Evolutionary conservation across 2,113 vertebrate species (phyloP), one percentile per base, ranked within the genome.

Genomic region (Eurystomus gularis): DNA sequence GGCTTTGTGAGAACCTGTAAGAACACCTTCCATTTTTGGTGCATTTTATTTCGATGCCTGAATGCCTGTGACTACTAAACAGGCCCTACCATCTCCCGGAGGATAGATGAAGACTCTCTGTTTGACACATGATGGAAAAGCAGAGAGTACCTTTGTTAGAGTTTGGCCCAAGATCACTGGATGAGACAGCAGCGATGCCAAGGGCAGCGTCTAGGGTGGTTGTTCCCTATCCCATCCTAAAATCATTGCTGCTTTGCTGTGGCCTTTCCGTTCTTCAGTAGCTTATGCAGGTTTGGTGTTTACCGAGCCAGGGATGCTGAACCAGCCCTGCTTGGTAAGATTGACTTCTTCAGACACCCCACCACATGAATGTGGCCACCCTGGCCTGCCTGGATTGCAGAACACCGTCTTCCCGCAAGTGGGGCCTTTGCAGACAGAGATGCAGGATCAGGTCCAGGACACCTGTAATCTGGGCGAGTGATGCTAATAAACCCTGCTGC

Each of bases 11-110:
- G 77, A 92, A 79, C 35, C 35, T 75, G 19, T 94, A 81, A 86
- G 82, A 93, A 61, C 83, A 93, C 52, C 88, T 94, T 84, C 40
- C 17, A 26, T 49, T 94, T 94, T 96, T 90, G 71, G 90, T 77
- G 61, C 60, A 25, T 91, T 88, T 85, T 82, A 72, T 91, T 92
- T 46, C 57, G 82, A 81, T 80, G 57, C 48, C 66, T 91, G 54
- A 83, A 88, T 68, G 76, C n/a, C 61, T 93, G n/a, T 88, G 78
- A 93, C 92, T 94, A 89, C 87, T 94, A 76, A 96, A 87, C 20
- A 86, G 90, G 35, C 13, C 49, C 64, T 88, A 69, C 86, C 58
- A 89, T 82, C 82, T 57, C 86, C 66, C 79, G 86, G 66, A 92
- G 86, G 49, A 82, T 11, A 92, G 66, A 68, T 87, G 73, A 84